Conservation (phyloP, 2,797 vertebrate genomes). For the Strix occidentalis region DNA sequence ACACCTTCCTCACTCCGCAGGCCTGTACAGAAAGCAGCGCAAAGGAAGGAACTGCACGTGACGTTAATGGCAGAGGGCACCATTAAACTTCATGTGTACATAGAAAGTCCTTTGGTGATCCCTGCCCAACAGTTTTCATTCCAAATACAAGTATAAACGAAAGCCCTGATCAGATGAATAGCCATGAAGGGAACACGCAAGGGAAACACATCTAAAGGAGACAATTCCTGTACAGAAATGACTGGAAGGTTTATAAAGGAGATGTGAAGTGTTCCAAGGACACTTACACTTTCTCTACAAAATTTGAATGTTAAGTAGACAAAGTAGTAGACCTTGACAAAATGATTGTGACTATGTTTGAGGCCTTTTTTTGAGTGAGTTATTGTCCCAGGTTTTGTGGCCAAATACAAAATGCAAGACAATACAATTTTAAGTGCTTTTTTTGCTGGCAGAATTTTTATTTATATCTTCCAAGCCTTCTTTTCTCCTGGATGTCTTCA, state of each 20-base stretch:
- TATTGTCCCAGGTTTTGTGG: neutral
- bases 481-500: neutral
- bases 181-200: fast-evolving
- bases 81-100: fast-evolving
- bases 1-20: fast-evolving
- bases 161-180: fast-evolving
- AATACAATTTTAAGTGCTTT: neutral
- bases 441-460: neutral
- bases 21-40: fast-evolving
- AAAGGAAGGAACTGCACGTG: too few species aligned
- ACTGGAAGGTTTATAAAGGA: neutral
- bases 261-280: neutral
- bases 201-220: fast-evolving
- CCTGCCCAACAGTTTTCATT: too few species aligned
- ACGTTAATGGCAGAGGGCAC: neutral
- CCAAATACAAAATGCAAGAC: neutral
- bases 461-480: neutral
- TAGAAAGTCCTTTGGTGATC: too few species aligned
- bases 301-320: neutral
- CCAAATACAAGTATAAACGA: fast-evolving
- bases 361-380: neutral
- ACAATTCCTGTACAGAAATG: neutral
- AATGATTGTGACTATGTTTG: neutral
- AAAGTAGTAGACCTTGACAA: neutral
- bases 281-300: fast-evolving